Evolutionary conservation across 2,797 vertebrate species (phyloP), one percentile per base, ranked within the genome.

Genomic region (Acridotheres tristis): DNA sequence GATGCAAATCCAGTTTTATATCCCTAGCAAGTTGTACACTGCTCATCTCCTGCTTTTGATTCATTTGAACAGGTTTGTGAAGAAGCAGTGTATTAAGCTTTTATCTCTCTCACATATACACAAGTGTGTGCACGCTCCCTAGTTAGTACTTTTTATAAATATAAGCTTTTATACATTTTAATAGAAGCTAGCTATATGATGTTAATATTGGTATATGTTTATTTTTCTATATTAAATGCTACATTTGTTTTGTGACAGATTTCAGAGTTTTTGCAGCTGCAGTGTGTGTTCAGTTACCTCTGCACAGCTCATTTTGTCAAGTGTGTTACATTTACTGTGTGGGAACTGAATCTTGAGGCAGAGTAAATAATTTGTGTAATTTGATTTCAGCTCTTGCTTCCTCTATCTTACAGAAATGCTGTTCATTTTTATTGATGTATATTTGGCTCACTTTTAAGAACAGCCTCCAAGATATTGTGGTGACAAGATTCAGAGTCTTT

Each of bases 1-100:
- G 92, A 89, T 55, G 68, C 36, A 93, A 94, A 90, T 85, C 74
- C 75, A 71, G 1, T 92, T 95, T 94, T 86, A 54, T 61, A 91
- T 40, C 78, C 53, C 58, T 75, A 93, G 84, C 78, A 80, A 68
- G 57, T 84, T 81, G 67, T 68, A 1, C 67, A 42, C 42, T 12
- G 32, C 78, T 88, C 17, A 2, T 48, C 71, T 88, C 67, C 85
- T 62, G 58, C 42, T 80, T 90, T 90, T 67, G 40, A 80, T 87
- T 95, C 40, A 53, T 92, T 69, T 75, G 45, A 76, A 17, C 45
- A 84, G 71, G 50, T 88, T 78, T 66, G 67, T 81, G 82, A 86
- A 69, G 85, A 20, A 81, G 68, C 89, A 86, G 76, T 7, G 1
- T 58, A 50, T 85, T 66, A 82, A 73, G 63, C 47, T 88, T 89